Percentiles rank a stretch among this genome's conserved stretches.
Conservation (phyloP, 2,888 invertebrate species). For the Tetragnatha montana region DNA sequence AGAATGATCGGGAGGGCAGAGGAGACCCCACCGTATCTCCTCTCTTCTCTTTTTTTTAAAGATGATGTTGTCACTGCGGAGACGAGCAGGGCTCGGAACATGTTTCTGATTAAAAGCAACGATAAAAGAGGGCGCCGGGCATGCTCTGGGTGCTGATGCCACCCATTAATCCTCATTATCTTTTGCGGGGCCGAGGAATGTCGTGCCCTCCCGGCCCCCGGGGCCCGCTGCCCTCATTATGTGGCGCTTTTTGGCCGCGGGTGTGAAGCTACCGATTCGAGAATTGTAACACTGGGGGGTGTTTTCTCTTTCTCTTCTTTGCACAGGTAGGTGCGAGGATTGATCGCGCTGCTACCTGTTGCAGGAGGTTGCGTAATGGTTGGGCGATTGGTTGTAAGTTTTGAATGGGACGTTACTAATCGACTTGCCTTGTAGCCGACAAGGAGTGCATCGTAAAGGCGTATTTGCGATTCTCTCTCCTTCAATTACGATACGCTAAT, state of each 20-base stretch:
- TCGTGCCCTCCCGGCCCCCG: slow-evolving; percentile 51
- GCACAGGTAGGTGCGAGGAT: slow-evolving; percentile 50
- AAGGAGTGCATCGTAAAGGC: too few relatives aligned
- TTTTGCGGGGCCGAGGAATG: slow-evolving; percentile 59
- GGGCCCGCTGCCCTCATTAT: slow-evolving; percentile 61
- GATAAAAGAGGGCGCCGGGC: slow-evolving; percentile 66
- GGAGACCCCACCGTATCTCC: slow-evolving; percentile 10
- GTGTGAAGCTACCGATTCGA: slow-evolving; percentile 60
- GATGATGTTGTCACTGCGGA: slow-evolving; percentile 54
- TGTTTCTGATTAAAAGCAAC: slow-evolving; percentile 68
- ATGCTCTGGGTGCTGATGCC: slow-evolving; percentile 56
- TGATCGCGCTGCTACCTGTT: slow-evolving; percentile 31
- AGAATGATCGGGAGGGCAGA: not conserved
- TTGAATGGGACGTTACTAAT: not conserved
- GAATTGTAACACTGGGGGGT: slow-evolving; percentile 60
- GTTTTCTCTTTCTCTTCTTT: slow-evolving; percentile 12
- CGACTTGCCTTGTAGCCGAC: too few relatives aligned
- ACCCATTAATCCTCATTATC: slow-evolving; percentile 71
- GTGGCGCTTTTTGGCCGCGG: slow-evolving; percentile 3
- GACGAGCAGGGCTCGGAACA: slow-evolving; percentile 46
- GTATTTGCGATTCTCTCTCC: too few relatives aligned
- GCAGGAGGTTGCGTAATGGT: not conserved
- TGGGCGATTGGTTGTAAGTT: not conserved
- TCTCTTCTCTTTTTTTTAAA: slow-evolving; percentile 40
- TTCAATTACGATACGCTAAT: too few relatives aligned